phyloP scores from a whole-genome alignment of 2,113 vertebrate genomes.

The Rhinolophus ferrumequinum region DNA sequence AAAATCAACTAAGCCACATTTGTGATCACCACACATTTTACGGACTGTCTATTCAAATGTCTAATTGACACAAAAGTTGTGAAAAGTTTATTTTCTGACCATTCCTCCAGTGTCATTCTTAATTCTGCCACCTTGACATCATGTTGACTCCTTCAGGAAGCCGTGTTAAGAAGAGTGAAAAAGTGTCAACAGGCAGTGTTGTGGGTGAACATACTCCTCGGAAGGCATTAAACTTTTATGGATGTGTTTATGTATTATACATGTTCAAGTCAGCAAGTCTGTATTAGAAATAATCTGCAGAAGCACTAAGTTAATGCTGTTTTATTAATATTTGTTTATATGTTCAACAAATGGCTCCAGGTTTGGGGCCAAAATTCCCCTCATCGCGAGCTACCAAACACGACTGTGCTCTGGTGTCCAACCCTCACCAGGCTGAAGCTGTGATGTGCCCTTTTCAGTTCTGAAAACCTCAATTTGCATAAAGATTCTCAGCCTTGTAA shows the following conservation, averaged over 20 bases:
- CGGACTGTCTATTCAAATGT: background rate
- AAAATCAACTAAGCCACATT: background rate
- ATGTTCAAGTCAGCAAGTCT: constrained; percentile 79
- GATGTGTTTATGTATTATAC: constrained; percentile 83
- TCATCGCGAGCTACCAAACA: constrained; percentile 15
- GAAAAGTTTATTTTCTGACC: constrained; percentile 49
- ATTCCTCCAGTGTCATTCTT: background rate
- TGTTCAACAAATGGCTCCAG: constrained; percentile 65
- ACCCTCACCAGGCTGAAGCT: background rate
- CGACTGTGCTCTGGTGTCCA: constrained; percentile 48
- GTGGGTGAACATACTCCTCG: constrained; percentile 14
- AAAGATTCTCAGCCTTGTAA: constrained; percentile 64
- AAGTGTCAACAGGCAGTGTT: background rate
- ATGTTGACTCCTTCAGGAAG: constrained; percentile 46
- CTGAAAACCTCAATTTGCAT: constrained; percentile 68
- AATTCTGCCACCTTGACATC: constrained; percentile 55
- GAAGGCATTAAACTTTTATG: constrained; percentile 81
- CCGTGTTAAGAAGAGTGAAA: constrained; percentile 50
- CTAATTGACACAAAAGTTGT: background rate
- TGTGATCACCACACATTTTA: background rate
- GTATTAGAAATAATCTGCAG: constrained; percentile 80
- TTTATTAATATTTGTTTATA: constrained; percentile 73
- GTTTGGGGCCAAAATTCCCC: constrained; percentile 42
- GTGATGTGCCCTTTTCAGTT: constrained; percentile 28
- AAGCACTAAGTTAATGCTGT: constrained; percentile 78